phyloP scores from a whole-genome alignment of 2,888 invertebrate species.

The Melanostoma mellinum region DNA sequence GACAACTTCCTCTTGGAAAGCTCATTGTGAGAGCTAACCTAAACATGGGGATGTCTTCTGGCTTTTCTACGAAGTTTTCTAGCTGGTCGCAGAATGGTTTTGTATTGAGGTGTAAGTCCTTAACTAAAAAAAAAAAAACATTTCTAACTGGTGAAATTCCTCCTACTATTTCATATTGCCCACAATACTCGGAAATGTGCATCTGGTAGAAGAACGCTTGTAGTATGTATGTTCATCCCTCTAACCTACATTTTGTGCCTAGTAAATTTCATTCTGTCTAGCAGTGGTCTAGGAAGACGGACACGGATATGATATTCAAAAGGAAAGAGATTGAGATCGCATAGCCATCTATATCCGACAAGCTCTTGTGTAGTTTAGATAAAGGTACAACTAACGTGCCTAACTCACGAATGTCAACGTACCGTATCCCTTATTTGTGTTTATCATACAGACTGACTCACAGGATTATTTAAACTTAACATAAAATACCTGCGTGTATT shows the following conservation, averaged over 20 bases:
- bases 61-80: no score
- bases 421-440: constrained; percentile 6
- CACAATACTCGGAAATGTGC: no score
- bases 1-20: no score
- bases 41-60: no score
- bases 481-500: constrained; percentile 27
- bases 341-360: constrained; percentile 1
- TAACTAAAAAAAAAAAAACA: neutral
- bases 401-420: constrained; percentile 37
- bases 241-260: constrained; percentile 32
- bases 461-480: constrained; percentile 8
- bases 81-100: no score
- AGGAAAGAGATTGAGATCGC: constrained; percentile 1
- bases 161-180: neutral
- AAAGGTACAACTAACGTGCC: constrained; percentile 18
- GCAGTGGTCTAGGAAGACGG: constrained; percentile 27
- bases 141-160: neutral
- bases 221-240: constrained; percentile 20
- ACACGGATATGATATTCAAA: neutral
- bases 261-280: constrained; percentile 26
- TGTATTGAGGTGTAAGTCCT: no score
- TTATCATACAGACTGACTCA: constrained; percentile 7
- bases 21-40: no score
- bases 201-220: neutral
- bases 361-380: neutral